Evolutionary conservation across 2,888 invertebrate species (phyloP).

Genomic region (Tortricodes alternella): DNA sequence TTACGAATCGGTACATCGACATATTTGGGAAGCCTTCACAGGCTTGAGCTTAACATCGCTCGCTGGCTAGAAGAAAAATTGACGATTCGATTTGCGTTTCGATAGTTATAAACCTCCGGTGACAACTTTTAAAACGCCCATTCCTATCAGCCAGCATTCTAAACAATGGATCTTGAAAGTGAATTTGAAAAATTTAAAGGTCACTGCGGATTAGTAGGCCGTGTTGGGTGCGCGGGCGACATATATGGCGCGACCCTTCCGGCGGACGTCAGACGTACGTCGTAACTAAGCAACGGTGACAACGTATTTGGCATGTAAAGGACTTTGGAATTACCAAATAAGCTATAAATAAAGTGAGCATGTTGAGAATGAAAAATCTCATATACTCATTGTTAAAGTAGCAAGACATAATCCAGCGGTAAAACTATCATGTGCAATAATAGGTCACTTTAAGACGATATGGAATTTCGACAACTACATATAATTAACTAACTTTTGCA

Average conservation of each 20-base stretch:
- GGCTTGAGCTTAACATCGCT: constrained; percentile 57
- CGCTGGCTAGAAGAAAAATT: constrained; percentile 55
- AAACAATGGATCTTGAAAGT: constrained; percentile 48
- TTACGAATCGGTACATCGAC: constrained; percentile 92
- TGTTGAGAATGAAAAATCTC: background rate
- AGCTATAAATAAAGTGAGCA: background rate
- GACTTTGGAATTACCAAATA: constrained; percentile 28
- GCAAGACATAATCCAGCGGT: too few species aligned
- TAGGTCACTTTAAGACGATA: too few species aligned
- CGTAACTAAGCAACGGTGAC: constrained; percentile 35
- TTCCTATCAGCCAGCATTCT: constrained; percentile 38
- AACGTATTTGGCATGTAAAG: constrained; percentile 32
- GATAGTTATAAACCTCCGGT: constrained; percentile 37
- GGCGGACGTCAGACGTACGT: constrained; percentile 49
- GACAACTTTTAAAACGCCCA: constrained; percentile 40
- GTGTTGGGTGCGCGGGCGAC: constrained; percentile 48
- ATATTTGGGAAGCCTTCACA: constrained; percentile 68
- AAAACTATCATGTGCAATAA: too few species aligned
- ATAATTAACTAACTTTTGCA: too few species aligned
- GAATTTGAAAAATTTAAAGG: constrained; percentile 48
- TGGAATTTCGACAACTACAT: too few species aligned
- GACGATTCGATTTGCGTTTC: constrained; percentile 69
- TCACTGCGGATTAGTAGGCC: constrained; percentile 56
- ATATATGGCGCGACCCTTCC: constrained; percentile 61
- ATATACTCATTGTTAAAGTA: too few species aligned